Evolutionary conservation across 1,140 invertebrate genomes (phyloP).

Genomic region (Agraylea sexmaculata): DNA sequence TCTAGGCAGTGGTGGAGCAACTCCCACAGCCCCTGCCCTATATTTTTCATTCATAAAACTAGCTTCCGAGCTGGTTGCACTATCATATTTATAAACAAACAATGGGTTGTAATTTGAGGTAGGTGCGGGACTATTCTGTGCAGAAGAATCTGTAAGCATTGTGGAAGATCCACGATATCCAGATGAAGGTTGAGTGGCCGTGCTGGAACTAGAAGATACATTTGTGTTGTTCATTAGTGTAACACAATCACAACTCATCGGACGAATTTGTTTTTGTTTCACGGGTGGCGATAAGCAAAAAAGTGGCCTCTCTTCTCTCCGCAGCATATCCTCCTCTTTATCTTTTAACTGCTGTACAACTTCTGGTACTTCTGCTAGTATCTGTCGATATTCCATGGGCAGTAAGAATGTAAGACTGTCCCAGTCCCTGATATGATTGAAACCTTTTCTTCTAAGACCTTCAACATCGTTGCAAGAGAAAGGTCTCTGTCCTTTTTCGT

Average conservation of each 20-base stretch:
- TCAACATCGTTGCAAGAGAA: conserved; percentile 77
- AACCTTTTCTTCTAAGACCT: conserved; percentile 61
- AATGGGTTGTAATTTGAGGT: conserved; percentile 50
- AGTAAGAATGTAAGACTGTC: conserved; percentile 78
- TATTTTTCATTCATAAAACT: conserved; percentile 45
- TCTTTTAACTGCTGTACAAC: conserved; percentile 49
- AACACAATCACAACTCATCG: conserved; percentile 51
- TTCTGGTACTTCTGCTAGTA: conserved; percentile 66
- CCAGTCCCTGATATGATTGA: conserved; percentile 80
- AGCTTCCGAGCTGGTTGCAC: conserved; percentile 54
- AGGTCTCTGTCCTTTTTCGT: conserved; percentile 46
- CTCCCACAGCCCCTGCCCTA: conserved; percentile 34
- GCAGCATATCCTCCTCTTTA: conserved; percentile 27
- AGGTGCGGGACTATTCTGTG: conserved; percentile 46
- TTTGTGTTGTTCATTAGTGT: conserved; percentile 41
- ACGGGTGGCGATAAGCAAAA: conserved; percentile 52
- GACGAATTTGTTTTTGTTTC: conserved; percentile 40
- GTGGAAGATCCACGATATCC: conserved; percentile 77
- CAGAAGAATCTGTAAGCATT: conserved; percentile 62
- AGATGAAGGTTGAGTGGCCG: conserved; percentile 67
- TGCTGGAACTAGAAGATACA: conserved; percentile 57
- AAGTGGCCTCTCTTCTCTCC: conserved; percentile 44
- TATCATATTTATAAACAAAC: conserved; percentile 74
- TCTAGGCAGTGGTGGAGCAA: conserved; percentile 45
- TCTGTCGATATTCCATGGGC: conserved; percentile 64